Evolutionary conservation across 2,113 vertebrate species (phyloP).

Genomic region (Pionites leucogaster): DNA sequence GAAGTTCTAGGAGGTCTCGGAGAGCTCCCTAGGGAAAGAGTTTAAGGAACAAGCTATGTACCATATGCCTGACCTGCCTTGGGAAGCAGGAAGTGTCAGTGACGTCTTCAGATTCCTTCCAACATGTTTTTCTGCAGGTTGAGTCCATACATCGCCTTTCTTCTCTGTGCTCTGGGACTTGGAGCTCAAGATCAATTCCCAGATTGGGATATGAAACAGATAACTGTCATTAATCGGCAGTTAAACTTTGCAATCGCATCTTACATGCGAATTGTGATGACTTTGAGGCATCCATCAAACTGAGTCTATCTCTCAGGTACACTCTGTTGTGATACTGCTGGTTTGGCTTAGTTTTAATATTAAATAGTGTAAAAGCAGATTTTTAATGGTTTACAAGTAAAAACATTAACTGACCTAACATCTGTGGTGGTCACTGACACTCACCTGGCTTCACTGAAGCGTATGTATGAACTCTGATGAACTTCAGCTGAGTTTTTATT

Average conservation of each 20-base stretch:
- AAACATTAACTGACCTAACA: background rate
- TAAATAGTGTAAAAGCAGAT: background rate
- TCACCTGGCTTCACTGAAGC: background rate
- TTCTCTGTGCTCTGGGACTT: background rate
- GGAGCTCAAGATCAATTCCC: background rate
- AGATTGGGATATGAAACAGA: background rate
- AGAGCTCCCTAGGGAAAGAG: background rate
- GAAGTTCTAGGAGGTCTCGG: background rate
- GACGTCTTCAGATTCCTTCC: background rate
- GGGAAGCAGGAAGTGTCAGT: background rate
- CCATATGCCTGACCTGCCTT: rapidly evolving
- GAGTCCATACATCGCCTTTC: background rate
- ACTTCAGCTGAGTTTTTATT: background rate
- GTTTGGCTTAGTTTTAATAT: background rate
- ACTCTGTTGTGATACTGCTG: background rate
- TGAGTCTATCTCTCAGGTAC: background rate
- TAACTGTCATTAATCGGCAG: background rate
- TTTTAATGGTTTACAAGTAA: background rate
- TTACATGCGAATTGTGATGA: background rate
- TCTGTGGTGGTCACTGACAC: background rate
- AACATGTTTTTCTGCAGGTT: background rate
- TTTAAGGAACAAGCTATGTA: background rate
- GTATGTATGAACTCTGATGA: background rate
- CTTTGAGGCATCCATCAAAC: background rate
- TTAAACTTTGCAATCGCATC: background rate